Evolutionary conservation across 2,888 invertebrate species (phyloP), one percentile per base, ranked within the genome.

Genomic region (Zhuqinia jingwanae): DNA sequence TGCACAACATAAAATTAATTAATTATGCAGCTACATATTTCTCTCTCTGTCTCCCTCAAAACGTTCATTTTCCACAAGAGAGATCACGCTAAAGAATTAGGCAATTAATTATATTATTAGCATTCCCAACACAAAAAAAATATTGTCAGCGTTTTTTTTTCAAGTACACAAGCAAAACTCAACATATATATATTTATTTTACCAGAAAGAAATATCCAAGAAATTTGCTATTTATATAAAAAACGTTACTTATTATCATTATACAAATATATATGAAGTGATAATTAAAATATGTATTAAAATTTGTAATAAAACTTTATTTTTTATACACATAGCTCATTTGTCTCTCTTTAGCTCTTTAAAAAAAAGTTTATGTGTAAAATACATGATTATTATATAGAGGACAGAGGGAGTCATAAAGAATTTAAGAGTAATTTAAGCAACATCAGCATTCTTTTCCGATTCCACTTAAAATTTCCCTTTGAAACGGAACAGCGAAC

Each of bases 391-490:
- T 36, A 36, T 36, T 36, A 36, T 36, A 36, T 8, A 13, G 63
- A 63, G 13, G 10, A 25, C 58, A 17, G 45, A n/a, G n/a, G n/a
- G 47, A 47, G n/a, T 8, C n/a, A 53, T 53, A n/a, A 17, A 53
- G 53, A n/a, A 53, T 17, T n/a, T n/a, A 53, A 53, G 0, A 13
- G 6, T 22, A 42, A 60, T 77, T 68, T 68, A 36, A 42, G 68
- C 80, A 36, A 80, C 68, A 68, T 80, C 80, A 80, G 80, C 80
- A 56, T 70, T 80, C 68, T 80, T 80, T 80, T 68, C 68, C 80
- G 70, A 80, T 56, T 80, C 68, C 68, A 68, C 80, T 80, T 68
- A 58, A 68, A 80, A 36, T 70, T 70, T 45, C 53, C 56, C 68
- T 68, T 47, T 68, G 45, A 45, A 42, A n/a, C 17, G 47, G 42